A percentile compares a stretch with the other conserved stretches of the same genome.
Evolutionary conservation across 2,888 invertebrate species (phyloP).

Genomic region (Fabriciana adippe): DNA sequence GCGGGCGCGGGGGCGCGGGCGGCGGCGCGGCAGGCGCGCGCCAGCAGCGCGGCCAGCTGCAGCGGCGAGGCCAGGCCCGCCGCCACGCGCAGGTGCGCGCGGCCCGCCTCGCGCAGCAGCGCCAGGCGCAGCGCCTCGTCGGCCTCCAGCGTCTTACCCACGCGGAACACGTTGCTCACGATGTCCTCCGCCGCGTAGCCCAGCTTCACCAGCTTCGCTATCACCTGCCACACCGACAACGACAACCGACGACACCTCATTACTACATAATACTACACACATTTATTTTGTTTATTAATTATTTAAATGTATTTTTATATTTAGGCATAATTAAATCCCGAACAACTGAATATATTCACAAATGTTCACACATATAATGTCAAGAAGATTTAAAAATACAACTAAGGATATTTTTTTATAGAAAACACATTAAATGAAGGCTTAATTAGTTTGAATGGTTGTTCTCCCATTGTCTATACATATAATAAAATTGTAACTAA

Average conservation of each 20-base stretch:
- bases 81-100: slow-evolving; percentile 94
- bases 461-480: too few species aligned
- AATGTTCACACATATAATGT: not conserved
- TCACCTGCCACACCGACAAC: slow-evolving; percentile 76
- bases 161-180: slow-evolving; percentile 96
- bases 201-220: slow-evolving; percentile 94
- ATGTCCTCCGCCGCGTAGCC: slow-evolving; percentile 99
- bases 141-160: slow-evolving; percentile 92
- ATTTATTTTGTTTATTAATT: not conserved
- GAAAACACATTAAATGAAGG: too few species aligned
- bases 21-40: slow-evolving; percentile 86
- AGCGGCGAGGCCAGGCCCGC: slow-evolving; percentile 93
- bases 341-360: too few species aligned
- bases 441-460: too few species aligned
- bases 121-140: slow-evolving; percentile 91
- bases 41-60: slow-evolving; percentile 95
- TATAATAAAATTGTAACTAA: too few species aligned
- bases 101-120: slow-evolving; percentile 95
- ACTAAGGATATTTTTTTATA: too few species aligned
- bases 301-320: not conserved
- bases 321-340: too few species aligned
- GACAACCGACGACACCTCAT: not conserved
- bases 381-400: too few species aligned
- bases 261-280: not conserved
- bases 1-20: not conserved